Evolutionary conservation across 2,888 invertebrate genomes (phyloP).

Genomic region (Agrypnus murinus): DNA sequence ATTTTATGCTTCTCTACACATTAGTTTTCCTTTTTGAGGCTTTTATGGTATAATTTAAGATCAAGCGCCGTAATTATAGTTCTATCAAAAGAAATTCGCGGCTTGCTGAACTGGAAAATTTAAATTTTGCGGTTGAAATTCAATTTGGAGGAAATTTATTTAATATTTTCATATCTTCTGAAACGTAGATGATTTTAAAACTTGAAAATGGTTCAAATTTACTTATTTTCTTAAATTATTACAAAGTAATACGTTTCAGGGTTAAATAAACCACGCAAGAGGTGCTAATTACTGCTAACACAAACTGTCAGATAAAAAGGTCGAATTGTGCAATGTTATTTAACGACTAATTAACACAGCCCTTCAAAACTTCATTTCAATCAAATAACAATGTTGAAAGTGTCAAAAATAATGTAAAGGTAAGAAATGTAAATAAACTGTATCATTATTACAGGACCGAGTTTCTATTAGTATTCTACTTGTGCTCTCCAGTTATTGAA

Average conservation of each 20-base stretch:
- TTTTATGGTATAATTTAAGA: slow-evolving; percentile 9
- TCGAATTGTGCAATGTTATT: slow-evolving; percentile 19
- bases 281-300: slow-evolving; percentile 21
- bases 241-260: slow-evolving; percentile 18
- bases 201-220: neutral
- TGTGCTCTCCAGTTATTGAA: too few species aligned
- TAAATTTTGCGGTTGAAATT: slow-evolving; percentile 8
- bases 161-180: too few species aligned
- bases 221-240: slow-evolving; percentile 2
- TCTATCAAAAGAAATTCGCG: neutral
- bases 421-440: too few species aligned
- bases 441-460: too few species aligned
- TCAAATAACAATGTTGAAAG: neutral
- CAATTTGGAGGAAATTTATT: slow-evolving; percentile 4
- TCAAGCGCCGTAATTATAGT: neutral
- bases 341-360: slow-evolving; percentile 24
- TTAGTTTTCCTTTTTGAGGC: neutral
- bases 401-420: too few species aligned
- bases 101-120: neutral
- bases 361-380: neutral
- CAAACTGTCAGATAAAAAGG: slow-evolving; percentile 14
- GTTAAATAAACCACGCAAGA: slow-evolving; percentile 25
- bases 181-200: too few species aligned
- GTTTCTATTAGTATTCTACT: too few species aligned
- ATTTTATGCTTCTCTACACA: slow-evolving; percentile 17